Evolutionary conservation across 2,888 invertebrate genomes (phyloP).

Genomic region (Liopterus haemorrhoidalis): DNA sequence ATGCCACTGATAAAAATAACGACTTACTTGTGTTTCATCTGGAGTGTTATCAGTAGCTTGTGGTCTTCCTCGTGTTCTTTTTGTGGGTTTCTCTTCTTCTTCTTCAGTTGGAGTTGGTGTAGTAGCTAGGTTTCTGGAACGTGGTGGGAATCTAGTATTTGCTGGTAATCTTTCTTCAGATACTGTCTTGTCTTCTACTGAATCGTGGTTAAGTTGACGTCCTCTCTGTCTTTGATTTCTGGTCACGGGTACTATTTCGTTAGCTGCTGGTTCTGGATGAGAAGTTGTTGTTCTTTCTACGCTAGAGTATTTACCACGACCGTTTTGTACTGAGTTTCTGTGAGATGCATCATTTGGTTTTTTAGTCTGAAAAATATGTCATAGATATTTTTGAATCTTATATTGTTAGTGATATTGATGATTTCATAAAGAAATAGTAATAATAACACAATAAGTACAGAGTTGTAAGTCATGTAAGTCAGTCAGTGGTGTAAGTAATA

Average conservation of each 20-base stretch:
- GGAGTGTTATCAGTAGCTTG: constrained; percentile 34
- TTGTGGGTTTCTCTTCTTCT: constrained; percentile 37
- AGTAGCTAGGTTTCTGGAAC: constrained; percentile 54
- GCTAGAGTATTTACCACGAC: constrained; percentile 31
- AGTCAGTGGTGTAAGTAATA: too few relatives aligned
- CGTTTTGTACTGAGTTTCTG: constrained; percentile 48
- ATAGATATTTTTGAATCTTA: too few relatives aligned
- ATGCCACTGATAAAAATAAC: too few relatives aligned
- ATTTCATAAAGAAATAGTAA: too few relatives aligned
- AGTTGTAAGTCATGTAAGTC: too few relatives aligned
- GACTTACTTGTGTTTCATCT: constrained; percentile 43
- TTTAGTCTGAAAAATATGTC: too few relatives aligned
- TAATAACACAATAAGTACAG: too few relatives aligned
- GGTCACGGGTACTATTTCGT: constrained; percentile 57
- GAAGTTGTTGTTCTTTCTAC: constrained; percentile 46
- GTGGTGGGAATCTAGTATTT: constrained; percentile 81
- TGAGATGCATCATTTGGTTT: constrained; percentile 55
- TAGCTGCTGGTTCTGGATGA: constrained; percentile 54
- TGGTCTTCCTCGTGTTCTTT: constrained; percentile 48
- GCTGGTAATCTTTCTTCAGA: constrained; percentile 63
- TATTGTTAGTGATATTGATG: too few relatives aligned
- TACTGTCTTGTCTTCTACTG: constrained; percentile 51
- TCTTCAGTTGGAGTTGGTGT: constrained; percentile 47
- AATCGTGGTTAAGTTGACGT: constrained; percentile 38
- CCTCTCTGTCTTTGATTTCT: constrained; percentile 46